A percentile compares a stretch with the other conserved stretches of the same genome.
phyloP scores from a whole-genome alignment of 2,113 vertebrate genomes.

The Dascyllus trimaculatus region DNA sequence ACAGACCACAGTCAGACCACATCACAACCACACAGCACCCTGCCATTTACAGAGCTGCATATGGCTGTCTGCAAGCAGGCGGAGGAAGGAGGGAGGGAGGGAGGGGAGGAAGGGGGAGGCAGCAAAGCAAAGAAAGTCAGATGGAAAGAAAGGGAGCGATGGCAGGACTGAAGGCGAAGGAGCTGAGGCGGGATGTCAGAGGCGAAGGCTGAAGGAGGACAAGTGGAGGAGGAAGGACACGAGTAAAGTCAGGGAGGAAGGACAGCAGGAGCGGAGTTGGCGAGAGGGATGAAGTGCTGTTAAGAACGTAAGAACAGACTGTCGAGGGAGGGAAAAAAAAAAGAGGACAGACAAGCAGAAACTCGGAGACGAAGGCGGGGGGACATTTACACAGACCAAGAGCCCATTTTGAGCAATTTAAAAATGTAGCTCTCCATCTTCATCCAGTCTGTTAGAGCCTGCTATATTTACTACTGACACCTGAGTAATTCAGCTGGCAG shows the following conservation, averaged over 20 bases:
- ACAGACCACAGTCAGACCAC: constrained; percentile 73
- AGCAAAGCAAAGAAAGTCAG: background rate
- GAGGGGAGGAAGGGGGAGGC: background rate
- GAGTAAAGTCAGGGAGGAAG: constrained; percentile 8
- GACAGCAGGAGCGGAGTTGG: constrained; percentile 3
- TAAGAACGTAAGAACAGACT: constrained; percentile 25
- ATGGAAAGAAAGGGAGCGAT: constrained; percentile 16
- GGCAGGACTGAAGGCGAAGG: background rate
- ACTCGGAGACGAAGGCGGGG: constrained; percentile 1
- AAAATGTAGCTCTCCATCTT: constrained; percentile 31
- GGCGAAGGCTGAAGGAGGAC: background rate
- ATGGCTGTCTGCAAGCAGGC: constrained; percentile 47
- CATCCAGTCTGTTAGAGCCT: constrained; percentile 15
- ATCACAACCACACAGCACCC: constrained; percentile 69
- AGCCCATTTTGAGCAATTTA: constrained; percentile 39
- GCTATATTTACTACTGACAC: constrained; percentile 42
- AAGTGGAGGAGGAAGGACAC: background rate
- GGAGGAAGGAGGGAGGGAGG: background rate
- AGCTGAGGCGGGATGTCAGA: background rate
- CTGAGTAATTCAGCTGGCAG: constrained; percentile 45
- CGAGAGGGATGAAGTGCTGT: constrained; percentile 11
- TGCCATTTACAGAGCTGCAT: constrained; percentile 55
- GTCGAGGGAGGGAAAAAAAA: background rate
- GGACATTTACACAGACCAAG: constrained; percentile 30
- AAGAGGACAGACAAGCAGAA: constrained; percentile 21